Percentiles rank a stretch among this genome's conserved stretches.
phyloP scores from a whole-genome alignment of 2,888 invertebrate species.

The Melanargia galathea region DNA sequence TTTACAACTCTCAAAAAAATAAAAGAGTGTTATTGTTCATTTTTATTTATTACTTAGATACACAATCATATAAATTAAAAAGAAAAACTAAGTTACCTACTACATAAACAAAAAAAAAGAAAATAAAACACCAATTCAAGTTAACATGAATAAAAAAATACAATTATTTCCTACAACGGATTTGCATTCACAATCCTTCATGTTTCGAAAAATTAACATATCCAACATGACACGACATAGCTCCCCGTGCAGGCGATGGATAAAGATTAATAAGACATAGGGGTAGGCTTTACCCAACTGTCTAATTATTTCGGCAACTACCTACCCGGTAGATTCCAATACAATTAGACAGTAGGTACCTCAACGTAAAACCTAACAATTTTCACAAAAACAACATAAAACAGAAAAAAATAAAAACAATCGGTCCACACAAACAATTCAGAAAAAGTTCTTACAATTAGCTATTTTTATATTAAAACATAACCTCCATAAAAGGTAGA shows the following conservation, averaged over 20 bases:
- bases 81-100: background rate
- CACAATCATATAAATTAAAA: constrained; percentile 16
- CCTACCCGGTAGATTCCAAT: too few relatives aligned
- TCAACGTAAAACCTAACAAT: background rate
- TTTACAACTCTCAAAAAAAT: constrained; percentile 25
- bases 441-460: too few relatives aligned
- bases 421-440: background rate
- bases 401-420: background rate
- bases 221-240: too few relatives aligned
- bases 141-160: background rate
- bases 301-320: too few relatives aligned
- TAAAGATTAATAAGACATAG: too few relatives aligned
- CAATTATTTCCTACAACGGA: background rate
- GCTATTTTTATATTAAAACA: too few relatives aligned
- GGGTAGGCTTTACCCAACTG: too few relatives aligned
- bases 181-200: too few relatives aligned
- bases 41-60: constrained; percentile 34
- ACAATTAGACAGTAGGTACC: background rate
- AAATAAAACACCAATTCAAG: constrained; percentile 13
- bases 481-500: too few relatives aligned
- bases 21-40: constrained; percentile 27
- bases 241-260: too few relatives aligned
- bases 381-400: background rate
- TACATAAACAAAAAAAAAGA: background rate
- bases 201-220: too few relatives aligned